These are phyloP conservation scores for Athripsodes cinereus DNA, from an alignment of 2,888 invertebrate species.

Conservation along the genomic window DNA sequence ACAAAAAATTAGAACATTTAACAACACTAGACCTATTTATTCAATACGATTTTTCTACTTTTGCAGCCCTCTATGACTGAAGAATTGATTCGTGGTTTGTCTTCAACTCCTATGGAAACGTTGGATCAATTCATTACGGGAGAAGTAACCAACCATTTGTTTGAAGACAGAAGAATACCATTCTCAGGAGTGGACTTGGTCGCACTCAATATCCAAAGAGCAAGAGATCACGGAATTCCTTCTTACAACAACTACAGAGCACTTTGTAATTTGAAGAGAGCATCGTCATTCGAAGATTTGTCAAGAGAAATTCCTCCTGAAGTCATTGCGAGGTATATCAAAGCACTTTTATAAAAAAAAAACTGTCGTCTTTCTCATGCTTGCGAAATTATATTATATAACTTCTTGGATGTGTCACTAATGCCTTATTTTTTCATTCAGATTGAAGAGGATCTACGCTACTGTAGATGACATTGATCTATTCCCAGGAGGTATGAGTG, in stretches of 20 bases:
- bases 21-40: too few relatives aligned
- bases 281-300: constrained; percentile 79
- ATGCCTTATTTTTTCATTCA: too few relatives aligned
- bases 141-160: constrained; percentile 91
- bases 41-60: background rate
- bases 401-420: too few relatives aligned
- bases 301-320: constrained; percentile 80
- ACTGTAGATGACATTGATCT: constrained; percentile 94
- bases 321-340: constrained; percentile 57
- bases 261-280: constrained; percentile 82
- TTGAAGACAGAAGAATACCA: constrained; percentile 82
- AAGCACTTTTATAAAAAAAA: too few relatives aligned
- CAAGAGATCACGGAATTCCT: constrained; percentile 81
- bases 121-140: constrained; percentile 91
- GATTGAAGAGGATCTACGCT: constrained; percentile 74
- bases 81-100: constrained; percentile 77
- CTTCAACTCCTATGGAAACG: constrained; percentile 88
- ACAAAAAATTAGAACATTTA: background rate
- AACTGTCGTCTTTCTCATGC: too few relatives aligned
- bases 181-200: constrained; percentile 90
- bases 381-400: too few relatives aligned
- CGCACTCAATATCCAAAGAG: constrained; percentile 85
- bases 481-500: constrained; percentile 93
- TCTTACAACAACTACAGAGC: constrained; percentile 88
- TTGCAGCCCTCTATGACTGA: constrained; percentile 71